Conservation (phyloP, 2,888 invertebrate species). For the Protonemura montana region DNA sequence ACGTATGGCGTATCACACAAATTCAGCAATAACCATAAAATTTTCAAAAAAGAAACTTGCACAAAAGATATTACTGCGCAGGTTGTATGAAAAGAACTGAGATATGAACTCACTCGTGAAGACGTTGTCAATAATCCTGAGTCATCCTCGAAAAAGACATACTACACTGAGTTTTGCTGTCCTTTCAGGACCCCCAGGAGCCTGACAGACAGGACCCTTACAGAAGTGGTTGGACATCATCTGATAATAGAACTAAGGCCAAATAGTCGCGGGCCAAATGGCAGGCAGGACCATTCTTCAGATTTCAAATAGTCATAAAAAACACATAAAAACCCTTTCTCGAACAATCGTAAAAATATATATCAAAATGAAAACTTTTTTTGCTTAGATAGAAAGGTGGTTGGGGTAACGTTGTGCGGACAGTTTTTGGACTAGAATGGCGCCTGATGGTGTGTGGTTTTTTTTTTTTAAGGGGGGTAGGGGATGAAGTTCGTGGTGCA, state of each 20-base stretch:
- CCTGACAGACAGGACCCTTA: not conserved
- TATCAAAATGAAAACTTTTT: constrained; percentile 31
- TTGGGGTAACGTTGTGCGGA: not conserved
- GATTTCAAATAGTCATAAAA: constrained; percentile 37
- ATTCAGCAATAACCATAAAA: not conserved
- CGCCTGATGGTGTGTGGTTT: too few relatives aligned
- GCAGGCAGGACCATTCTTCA: constrained; percentile 5
- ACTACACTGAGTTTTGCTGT: not conserved
- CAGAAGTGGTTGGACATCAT: not conserved
- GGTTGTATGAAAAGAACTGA: not conserved
- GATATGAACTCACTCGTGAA: not conserved
- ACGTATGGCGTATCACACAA: not conserved
- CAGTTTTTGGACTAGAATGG: not conserved
- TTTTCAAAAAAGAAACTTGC: not conserved
- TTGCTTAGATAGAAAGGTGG: constrained; percentile 15
- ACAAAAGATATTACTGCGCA: not conserved
- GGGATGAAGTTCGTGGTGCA: not conserved
- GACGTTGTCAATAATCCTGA: not conserved
- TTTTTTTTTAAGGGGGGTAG: not conserved
- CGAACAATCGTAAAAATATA: constrained; percentile 29
- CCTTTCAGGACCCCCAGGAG: not conserved
- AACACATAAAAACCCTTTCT: constrained; percentile 38
- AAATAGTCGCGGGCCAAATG: not conserved
- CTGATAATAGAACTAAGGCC: not conserved
- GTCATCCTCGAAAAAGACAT: not conserved